A percentile compares a stretch with the other conserved stretches of the same genome.
These are phyloP conservation scores for Bettongia penicillata DNA, from an alignment of 2,113 vertebrate species.

Conservation along the genomic window DNA sequence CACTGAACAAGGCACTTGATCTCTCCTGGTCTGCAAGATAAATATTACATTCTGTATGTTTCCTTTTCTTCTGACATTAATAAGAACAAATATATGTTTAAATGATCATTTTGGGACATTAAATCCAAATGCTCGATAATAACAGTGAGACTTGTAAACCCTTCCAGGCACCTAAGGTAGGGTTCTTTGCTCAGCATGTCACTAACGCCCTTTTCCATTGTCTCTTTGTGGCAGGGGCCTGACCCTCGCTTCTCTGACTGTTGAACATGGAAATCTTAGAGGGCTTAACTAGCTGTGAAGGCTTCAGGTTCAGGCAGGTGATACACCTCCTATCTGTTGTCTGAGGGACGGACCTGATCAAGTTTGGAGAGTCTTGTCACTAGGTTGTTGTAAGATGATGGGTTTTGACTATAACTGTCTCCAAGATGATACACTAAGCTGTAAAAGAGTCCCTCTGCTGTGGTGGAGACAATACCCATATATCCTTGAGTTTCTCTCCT, in stretches of 20 bases:
- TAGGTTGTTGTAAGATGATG: background rate
- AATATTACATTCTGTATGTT: conserved; percentile 26
- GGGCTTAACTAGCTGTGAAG: background rate
- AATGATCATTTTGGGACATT: background rate
- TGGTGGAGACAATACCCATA: background rate
- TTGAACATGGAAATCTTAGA: background rate
- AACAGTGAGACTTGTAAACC: background rate
- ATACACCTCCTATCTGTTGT: background rate
- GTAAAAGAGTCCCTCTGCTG: background rate
- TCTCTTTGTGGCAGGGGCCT: background rate
- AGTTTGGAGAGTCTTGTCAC: background rate
- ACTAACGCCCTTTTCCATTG: background rate
- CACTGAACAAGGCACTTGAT: background rate
- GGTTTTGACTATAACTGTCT: background rate
- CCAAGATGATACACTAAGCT: background rate
- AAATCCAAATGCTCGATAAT: background rate
- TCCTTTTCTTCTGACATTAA: background rate
- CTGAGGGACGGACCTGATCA: background rate
- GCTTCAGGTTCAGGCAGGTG: background rate
- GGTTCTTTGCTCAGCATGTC: background rate
- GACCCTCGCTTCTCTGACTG: background rate
- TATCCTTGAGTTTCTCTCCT: background rate
- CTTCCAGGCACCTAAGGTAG: background rate
- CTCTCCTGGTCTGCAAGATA: conserved; percentile 29
- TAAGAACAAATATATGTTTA: background rate